Evolutionary conservation across 1,140 invertebrate genomes (phyloP), one percentile per base, ranked within the genome.

Genomic region (Phymastichus coffea): DNA sequence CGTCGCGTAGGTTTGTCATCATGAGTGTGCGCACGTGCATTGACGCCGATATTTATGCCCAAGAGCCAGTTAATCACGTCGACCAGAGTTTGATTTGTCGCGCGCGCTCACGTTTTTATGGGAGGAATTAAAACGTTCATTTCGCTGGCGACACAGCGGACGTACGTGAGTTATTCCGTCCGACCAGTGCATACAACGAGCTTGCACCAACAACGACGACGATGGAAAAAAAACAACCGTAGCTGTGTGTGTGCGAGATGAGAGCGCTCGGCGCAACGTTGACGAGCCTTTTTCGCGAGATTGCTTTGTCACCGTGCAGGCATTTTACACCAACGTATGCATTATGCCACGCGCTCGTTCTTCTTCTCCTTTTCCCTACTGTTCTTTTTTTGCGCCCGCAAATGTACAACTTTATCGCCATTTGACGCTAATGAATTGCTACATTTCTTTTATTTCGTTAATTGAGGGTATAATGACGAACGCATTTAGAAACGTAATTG

Each of bases 41-140:
- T 77, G 76, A 79, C 78, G 78, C 70, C 72, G 74, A 78, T 78
- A 79, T 78, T 79, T 77, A 77, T 78, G 75, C 68, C 66, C 69
- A 4, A n/a, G 17, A n/a, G 71, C 69, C 75, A 79, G 74, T 79
- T 78, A 78, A 78, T 79, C 77, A 79, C 76, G 77, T 78, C 77
- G 75, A 72, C 74, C 70, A n/a, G 74, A 70, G 71, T 78, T 77
- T 79, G 77, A 79, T 79, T 79, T 79, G 77, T 79, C 74, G 76
- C 76, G 75, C 75, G 76, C 75, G n/a, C n/a, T n/a, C n/a, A n/a
- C n/a, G n/a, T n/a, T 78, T 79, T 78, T 78, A 77, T 77, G 72
- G 73, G 74, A 76, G 74, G 74, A 78, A 79, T 79, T 79, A 79
- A 79, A 79, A 78, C 77, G 75, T 79, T 79, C 74, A 78, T 78